A percentile compares a stretch with the other conserved stretches of the same genome.
These are phyloP conservation scores for Diarsia mendica DNA, from an alignment of 2,888 invertebrate species.

Conservation along the genomic window DNA sequence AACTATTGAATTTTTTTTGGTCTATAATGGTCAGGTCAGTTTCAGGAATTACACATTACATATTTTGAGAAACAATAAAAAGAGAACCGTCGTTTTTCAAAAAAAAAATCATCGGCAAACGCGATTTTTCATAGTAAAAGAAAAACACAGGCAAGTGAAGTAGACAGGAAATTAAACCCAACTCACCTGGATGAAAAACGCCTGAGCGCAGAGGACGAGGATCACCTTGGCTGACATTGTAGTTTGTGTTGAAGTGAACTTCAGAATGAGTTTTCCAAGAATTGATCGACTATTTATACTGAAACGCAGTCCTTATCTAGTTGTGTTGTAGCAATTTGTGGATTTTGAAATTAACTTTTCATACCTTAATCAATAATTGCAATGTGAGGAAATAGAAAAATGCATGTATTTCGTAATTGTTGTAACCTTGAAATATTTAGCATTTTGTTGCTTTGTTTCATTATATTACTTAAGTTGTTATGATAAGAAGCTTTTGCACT, in stretches of 20 bases:
- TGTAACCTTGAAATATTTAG: not conserved
- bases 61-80: no score
- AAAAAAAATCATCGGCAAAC: no score
- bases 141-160: no score
- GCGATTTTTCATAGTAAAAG: no score
- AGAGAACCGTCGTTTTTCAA: no score
- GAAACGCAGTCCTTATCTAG: not conserved
- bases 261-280: not conserved
- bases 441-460: not conserved
- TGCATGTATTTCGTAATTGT: not conserved
- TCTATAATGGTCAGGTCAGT: no score
- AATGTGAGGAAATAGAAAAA: constrained; percentile 4
- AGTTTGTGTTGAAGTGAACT: not conserved
- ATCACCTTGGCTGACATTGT: constrained; percentile 27
- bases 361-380: constrained; percentile 7
- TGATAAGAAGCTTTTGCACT: not conserved
- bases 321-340: constrained; percentile 11
- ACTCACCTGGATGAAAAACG: constrained; percentile 1
- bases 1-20: no score
- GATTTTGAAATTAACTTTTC: not conserved
- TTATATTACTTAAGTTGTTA: not conserved
- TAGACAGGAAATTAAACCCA: no score
- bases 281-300: not conserved
- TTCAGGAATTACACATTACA: no score
- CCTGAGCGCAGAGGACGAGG: constrained; percentile 26